Conservation (phyloP, 1,140 invertebrate genomes). For the Protaetia brevitarsis region DNA sequence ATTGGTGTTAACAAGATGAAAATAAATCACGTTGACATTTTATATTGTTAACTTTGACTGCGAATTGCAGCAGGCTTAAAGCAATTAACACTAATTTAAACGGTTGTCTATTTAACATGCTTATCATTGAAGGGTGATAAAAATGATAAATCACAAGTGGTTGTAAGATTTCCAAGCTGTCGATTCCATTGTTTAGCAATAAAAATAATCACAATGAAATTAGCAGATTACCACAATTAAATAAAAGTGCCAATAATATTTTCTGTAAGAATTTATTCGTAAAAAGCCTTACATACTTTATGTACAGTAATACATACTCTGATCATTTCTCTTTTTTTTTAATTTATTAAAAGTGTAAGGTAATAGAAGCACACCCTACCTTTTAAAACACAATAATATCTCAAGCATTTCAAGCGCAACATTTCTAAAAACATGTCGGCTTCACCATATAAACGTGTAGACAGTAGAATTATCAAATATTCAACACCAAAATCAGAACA, state of each 20-base stretch:
- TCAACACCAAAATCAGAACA: background rate
- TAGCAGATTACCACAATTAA: background rate
- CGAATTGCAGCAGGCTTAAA: too few species aligned
- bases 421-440: conserved; percentile 11
- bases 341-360: conserved; percentile 34
- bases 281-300: conserved; percentile 50
- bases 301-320: conserved; percentile 43
- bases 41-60: too few species aligned
- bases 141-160: too few species aligned
- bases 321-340: conserved; percentile 24
- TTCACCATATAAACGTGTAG: background rate
- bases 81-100: too few species aligned
- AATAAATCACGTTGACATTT: too few species aligned
- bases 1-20: too few species aligned
- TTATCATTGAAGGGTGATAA: too few species aligned
- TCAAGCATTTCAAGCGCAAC: conserved; percentile 4
- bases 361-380: conserved; percentile 26
- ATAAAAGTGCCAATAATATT: conserved; percentile 7
- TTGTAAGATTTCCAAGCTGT: too few species aligned
- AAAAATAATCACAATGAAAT: background rate
- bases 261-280: conserved; percentile 45
- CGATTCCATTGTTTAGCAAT: background rate
- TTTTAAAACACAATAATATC: conserved; percentile 19
- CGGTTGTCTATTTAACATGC: too few species aligned
- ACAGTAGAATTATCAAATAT: conserved; percentile 7